Conservation (phyloP, 2,113 vertebrate genomes). For the Puffinus mauretanicus region DNA sequence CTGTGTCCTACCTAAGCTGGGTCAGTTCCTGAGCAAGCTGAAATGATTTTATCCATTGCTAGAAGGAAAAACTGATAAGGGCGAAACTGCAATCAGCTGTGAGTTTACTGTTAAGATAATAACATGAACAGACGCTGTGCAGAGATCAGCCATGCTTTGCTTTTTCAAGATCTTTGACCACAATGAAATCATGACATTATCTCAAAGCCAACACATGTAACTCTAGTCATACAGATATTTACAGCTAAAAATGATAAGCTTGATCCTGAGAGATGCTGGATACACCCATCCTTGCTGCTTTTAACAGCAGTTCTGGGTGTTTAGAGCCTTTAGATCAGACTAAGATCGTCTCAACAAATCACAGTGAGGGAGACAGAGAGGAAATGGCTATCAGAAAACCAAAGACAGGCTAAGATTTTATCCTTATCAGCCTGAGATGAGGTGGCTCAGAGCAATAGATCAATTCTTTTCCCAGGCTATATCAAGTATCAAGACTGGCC, state of each 20-base stretch:
- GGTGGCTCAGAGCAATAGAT: background rate
- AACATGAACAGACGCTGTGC: background rate
- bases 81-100: conserved; percentile 26
- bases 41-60: background rate
- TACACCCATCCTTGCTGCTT: background rate
- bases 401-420: conserved; percentile 22
- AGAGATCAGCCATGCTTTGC: background rate
- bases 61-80: conserved; percentile 28
- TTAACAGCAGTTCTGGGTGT: background rate
- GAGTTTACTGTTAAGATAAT: conserved; percentile 37
- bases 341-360: background rate
- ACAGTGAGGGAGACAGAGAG: background rate
- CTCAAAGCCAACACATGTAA: conserved; percentile 29
- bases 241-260: conserved; percentile 29
- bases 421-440: background rate
- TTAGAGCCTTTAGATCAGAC: conserved; percentile 1
- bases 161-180: conserved; percentile 44
- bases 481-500: background rate
- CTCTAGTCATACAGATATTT: conserved; percentile 27
- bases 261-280: background rate
- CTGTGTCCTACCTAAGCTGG: background rate
- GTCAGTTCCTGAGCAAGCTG: background rate
- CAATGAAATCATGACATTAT: conserved; percentile 34
- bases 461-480: background rate
- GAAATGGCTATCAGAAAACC: conserved; percentile 39